phyloP scores from a whole-genome alignment of 2,888 invertebrate species.

The Falcaria lacertinaria region DNA sequence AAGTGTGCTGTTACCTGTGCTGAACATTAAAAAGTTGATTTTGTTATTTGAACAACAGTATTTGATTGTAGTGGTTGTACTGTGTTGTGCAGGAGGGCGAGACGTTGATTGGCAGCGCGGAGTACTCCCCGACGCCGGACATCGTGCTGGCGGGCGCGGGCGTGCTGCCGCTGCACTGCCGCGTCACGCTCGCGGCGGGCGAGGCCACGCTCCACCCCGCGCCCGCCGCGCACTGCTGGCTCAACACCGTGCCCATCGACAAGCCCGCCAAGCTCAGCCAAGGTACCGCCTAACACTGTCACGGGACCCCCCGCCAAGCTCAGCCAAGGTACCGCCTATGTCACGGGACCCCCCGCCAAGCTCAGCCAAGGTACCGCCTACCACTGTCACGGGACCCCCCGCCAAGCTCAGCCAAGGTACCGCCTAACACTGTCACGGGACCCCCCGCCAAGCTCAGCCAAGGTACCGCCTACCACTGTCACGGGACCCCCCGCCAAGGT shows the following conservation, averaged over 20 bases:
- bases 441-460: slow-evolving; percentile 10
- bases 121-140: slow-evolving; percentile 84
- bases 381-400: neutral
- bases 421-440: neutral
- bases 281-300: slow-evolving; percentile 45
- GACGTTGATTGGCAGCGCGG: slow-evolving; percentile 90
- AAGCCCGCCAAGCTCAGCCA: slow-evolving; percentile 89
- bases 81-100: slow-evolving; percentile 84
- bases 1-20: neutral
- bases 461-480: slow-evolving; percentile 6
- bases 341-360: neutral
- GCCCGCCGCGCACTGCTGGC: slow-evolving; percentile 88
- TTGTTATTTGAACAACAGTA: too few species aligned
- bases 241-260: slow-evolving; percentile 89
- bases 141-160: slow-evolving; percentile 88
- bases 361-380: slow-evolving; percentile 12
- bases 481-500: neutral
- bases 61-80: too few species aligned
- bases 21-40: too few species aligned
- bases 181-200: slow-evolving; percentile 84
- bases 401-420: neutral
- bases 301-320: neutral
- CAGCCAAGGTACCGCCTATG: neutral
- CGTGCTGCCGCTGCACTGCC: slow-evolving; percentile 89
- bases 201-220: slow-evolving; percentile 87